A percentile compares a stretch with the other conserved stretches of the same genome.
Conservation (phyloP, 2,113 vertebrate genomes). For the Neotoma lepida region DNA sequence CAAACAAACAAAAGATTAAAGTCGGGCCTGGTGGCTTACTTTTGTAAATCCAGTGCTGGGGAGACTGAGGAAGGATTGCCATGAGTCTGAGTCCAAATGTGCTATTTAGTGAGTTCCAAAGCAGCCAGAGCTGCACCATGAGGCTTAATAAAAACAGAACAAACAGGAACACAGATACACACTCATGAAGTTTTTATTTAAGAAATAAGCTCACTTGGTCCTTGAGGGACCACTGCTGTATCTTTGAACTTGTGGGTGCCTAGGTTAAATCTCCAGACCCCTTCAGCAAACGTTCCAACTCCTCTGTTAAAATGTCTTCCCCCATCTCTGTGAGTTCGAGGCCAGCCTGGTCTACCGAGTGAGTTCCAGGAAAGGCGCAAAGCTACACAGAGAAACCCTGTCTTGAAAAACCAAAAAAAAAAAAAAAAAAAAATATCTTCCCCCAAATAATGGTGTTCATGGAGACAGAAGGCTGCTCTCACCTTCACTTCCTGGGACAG, state of each 20-base stretch:
- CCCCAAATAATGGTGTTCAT: slow-evolving; percentile 62
- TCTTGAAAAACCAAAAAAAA: no score
- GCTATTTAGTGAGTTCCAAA: neutral
- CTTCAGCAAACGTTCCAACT: neutral
- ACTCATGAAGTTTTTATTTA: neutral
- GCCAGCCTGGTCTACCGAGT: no score
- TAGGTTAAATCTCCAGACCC: neutral
- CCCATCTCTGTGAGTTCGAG: no score
- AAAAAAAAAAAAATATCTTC: neutral
- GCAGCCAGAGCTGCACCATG: no score
- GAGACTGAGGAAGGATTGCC: neutral
- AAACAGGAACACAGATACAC: neutral
- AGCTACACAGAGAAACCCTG: no score
- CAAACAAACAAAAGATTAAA: neutral
- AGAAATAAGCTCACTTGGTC: neutral
- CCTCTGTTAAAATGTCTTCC: neutral
- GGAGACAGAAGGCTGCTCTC: slow-evolving; percentile 58
- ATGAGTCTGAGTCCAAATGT: neutral
- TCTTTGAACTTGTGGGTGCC: neutral
- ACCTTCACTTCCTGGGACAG: slow-evolving; percentile 73
- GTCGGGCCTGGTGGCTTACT: neutral
- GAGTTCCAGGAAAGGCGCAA: no score
- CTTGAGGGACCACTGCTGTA: neutral
- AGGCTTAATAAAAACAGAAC: neutral
- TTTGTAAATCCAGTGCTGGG: neutral